Conservation (phyloP, 2,888 invertebrate genomes). For the Ectemnius lituratus region DNA sequence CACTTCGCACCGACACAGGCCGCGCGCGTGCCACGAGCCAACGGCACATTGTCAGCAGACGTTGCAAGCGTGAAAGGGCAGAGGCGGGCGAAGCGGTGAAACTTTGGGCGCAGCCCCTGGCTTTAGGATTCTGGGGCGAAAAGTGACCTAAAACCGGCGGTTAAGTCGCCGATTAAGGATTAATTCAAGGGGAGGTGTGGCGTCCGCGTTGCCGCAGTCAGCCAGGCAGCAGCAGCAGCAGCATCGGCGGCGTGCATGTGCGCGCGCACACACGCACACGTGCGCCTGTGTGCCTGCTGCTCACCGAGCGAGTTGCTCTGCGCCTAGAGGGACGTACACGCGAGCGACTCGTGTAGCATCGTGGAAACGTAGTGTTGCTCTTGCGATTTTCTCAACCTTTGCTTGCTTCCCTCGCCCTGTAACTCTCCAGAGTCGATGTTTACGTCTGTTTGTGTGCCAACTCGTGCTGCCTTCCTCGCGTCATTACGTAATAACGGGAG, state of each 20-base stretch:
- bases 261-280: constrained; percentile 23
- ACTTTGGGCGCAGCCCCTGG: too few species aligned
- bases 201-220: neutral
- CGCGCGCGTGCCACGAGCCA: too few species aligned
- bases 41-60: too few species aligned
- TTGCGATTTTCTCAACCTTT: too few species aligned
- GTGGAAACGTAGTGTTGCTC: neutral
- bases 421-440: neutral
- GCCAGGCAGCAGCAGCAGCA: constrained; percentile 18
- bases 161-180: too few species aligned
- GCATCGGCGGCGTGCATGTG: constrained; percentile 20
- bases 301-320: neutral
- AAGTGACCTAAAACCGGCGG: too few species aligned
- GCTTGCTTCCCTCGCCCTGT: neutral
- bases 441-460: neutral
- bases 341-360: constrained; percentile 1
- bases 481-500: constrained; percentile 12
- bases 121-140: too few species aligned
- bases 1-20: too few species aligned
- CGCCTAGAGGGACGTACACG: constrained; percentile 1
- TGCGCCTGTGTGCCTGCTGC: neutral
- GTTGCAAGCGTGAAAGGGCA: too few species aligned
- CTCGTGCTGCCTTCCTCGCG: neutral
- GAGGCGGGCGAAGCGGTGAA: too few species aligned
- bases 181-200: too few species aligned